Conservation (phyloP, 2,888 invertebrate genomes). For the Thumatha senex region DNA sequence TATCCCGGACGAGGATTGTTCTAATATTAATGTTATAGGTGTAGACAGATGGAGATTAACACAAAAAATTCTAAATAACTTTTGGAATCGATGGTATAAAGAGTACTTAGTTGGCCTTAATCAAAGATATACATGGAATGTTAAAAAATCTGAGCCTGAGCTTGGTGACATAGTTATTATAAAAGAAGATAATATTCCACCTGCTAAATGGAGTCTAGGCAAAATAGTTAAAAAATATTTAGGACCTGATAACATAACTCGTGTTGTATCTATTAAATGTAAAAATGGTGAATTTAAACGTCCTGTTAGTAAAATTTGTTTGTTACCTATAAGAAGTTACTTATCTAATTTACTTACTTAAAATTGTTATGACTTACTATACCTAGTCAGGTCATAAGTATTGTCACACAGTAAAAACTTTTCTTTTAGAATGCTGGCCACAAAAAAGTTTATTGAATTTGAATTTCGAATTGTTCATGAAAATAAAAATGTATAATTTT, state of each 20-base stretch:
- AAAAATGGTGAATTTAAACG: conserved; percentile 9
- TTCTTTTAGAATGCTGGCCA: too few species aligned
- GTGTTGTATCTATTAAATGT: conserved; percentile 7
- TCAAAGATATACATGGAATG: neutral
- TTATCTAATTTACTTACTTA: too few species aligned
- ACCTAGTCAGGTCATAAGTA: too few species aligned
- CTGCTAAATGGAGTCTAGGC: conserved; percentile 12
- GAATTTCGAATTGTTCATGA: too few species aligned
- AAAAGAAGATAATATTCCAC: conserved; percentile 17
- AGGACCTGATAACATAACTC: conserved; percentile 8
- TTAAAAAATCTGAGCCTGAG: too few species aligned
- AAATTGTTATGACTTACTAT: too few species aligned
- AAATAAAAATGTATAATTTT: too few species aligned
- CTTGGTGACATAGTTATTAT: conserved; percentile 2
- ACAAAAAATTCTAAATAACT: conserved; percentile 15
- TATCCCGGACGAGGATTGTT: conserved; percentile 8
- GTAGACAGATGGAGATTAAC: conserved; percentile 10
- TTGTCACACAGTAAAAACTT: too few species aligned
- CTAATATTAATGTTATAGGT: neutral
- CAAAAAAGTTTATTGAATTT: too few species aligned
- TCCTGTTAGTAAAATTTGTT: conserved; percentile 10
- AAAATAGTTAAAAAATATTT: conserved; percentile 9
- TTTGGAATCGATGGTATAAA: conserved; percentile 16
- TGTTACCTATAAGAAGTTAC: conserved; percentile 7
- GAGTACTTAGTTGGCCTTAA: conserved; percentile 12